Percentiles rank a stretch among this genome's conserved stretches.
Conservation (phyloP, 2,888 invertebrate genomes). For the Chamaedrilus cognettii region DNA sequence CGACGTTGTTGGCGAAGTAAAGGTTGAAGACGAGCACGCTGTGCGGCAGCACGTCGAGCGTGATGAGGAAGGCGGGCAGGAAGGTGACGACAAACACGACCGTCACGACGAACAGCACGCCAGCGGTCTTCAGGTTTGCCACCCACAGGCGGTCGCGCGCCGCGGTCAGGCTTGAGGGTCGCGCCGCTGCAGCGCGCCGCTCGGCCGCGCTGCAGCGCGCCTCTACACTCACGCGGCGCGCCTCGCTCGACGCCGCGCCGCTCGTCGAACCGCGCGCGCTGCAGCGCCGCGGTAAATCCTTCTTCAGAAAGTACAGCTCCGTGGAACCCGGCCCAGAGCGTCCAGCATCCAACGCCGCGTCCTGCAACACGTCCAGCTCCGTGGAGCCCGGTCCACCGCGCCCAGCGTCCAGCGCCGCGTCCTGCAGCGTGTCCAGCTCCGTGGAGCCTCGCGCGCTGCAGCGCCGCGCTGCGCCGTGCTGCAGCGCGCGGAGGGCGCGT, state of each 20-base stretch:
- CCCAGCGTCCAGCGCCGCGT: conserved; percentile 9
- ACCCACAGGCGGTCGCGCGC: conserved; percentile 37
- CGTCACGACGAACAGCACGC: conserved; percentile 57
- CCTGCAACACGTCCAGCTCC: conserved; percentile 35
- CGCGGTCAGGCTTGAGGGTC: conserved; percentile 30
- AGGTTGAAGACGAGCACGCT: conserved; percentile 54
- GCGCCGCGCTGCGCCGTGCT: neutral
- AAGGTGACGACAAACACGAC: conserved; percentile 55
- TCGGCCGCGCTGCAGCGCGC: neutral
- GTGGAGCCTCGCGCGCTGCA: neutral
- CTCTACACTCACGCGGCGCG: neutral
- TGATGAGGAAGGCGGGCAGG: conserved; percentile 53
- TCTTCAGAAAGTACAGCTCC: neutral
- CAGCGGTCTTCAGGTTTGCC: conserved; percentile 55
- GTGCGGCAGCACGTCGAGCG: conserved; percentile 40
- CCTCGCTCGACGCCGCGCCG: neutral
- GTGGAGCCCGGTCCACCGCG: conserved; percentile 17
- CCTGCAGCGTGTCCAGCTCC: conserved; percentile 21
- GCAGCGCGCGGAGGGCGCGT: neutral
- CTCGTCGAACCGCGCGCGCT: conserved; percentile 3
- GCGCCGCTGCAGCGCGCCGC: neutral
- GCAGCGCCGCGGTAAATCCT: too few relatives aligned
- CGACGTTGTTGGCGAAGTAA: conserved; percentile 58
- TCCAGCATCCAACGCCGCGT: conserved; percentile 32
- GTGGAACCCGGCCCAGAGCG: neutral